Conservation (phyloP, 2,797 vertebrate genomes). For the Ataeniobius toweri region DNA sequence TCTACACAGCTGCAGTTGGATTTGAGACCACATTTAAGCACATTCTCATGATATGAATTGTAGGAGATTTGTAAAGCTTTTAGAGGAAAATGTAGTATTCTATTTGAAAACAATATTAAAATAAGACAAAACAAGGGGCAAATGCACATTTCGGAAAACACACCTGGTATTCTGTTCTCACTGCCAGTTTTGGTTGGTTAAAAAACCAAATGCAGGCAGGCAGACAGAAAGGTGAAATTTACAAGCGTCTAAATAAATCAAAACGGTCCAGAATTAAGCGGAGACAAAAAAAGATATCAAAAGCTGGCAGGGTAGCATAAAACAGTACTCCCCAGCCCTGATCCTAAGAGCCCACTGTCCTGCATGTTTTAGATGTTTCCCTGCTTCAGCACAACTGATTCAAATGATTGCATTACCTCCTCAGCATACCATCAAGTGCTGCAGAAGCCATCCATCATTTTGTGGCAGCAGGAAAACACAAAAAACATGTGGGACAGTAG, state of each 20-base stretch:
- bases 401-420: neutral
- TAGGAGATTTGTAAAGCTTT: constrained; percentile 21
- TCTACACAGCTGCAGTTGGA: constrained; percentile 11
- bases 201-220: neutral
- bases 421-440: neutral
- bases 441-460: neutral
- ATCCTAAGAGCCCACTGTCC: neutral
- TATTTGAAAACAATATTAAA: neutral
- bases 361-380: neutral
- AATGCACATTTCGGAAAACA: neutral
- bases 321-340: neutral
- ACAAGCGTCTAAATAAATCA: neutral
- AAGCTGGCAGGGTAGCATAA: neutral
- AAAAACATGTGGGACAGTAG: neutral
- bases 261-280: neutral
- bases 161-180: neutral
- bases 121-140: neutral
- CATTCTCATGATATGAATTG: neutral
- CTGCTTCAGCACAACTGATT: neutral
- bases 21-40: neutral
- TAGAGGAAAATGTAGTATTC: neutral
- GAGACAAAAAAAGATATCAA: neutral
- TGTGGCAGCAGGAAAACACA: neutral
- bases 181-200: neutral
- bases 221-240: neutral